Conservation (phyloP, 2,888 invertebrate species). For the Myopa testacea region DNA sequence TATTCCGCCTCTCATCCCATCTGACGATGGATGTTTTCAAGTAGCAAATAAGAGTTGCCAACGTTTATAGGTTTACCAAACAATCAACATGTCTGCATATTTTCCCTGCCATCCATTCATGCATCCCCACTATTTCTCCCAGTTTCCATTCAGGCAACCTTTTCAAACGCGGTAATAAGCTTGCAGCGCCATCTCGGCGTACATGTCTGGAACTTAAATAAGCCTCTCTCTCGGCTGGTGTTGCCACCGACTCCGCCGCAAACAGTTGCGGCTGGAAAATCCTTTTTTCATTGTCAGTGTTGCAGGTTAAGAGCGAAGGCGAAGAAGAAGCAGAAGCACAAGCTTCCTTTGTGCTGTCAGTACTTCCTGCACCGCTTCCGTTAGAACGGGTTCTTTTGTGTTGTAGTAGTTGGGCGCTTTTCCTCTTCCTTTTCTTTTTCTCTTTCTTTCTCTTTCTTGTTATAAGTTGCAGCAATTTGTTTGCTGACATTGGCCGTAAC, state of each 20-base stretch:
- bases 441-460: not conserved
- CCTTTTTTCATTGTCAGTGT: slow-evolving; percentile 45
- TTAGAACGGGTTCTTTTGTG: slow-evolving; percentile 8
- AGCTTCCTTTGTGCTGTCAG: slow-evolving; percentile 4
- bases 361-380: slow-evolving; percentile 4
- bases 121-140: not conserved
- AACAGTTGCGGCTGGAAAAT: slow-evolving; percentile 48
- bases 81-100: slow-evolving; percentile 36
- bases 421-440: too few species aligned
- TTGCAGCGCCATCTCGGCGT: slow-evolving; percentile 7
- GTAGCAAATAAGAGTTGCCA: slow-evolving; percentile 15
- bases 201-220: slow-evolving; percentile 37
- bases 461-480: slow-evolving; percentile 35
- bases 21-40: not conserved
- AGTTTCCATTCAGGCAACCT: not conserved
- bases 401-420: not conserved
- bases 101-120: slow-evolving; percentile 5
- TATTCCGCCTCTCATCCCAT: too few species aligned
- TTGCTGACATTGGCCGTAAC: slow-evolving; percentile 35
- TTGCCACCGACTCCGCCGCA: slow-evolving; percentile 40
- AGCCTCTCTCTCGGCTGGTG: slow-evolving; percentile 16
- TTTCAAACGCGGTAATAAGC: slow-evolving; percentile 29
- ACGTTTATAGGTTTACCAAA: slow-evolving; percentile 33
- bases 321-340: not conserved
- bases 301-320: not conserved